Evolutionary conservation across 2,888 invertebrate genomes (phyloP), one percentile per base, ranked within the genome.

Genomic region (Fragum whitleyi): DNA sequence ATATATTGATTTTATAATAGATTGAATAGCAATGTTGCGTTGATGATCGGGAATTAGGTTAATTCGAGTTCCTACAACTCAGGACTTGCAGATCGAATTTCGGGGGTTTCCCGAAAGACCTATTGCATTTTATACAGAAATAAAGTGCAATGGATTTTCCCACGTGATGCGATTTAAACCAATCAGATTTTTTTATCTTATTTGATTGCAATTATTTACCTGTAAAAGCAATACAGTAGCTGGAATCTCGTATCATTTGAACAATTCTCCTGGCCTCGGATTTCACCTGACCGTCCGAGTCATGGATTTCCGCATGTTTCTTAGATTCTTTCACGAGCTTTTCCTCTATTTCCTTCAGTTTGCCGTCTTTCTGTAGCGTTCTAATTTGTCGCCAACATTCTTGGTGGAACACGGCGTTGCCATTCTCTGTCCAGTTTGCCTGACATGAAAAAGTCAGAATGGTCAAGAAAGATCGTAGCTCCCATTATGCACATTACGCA

Each of bases 231-330:
- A 91, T 88, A n/a, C 89, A 88, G 62, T 91, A 87, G 29, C 83
- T 79, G 5, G 90, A 61, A 7, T 81, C 67, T 47, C 84, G 83
- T 28, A 91, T 62, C 88, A 91, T 86, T 21, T 85, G 29, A 7
- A 88, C 89, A 16, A 91, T 86, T n/a, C 90, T 77, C 14, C 70
- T 69, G 9, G 90, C 88, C 71, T 91, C 89, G 1, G 67, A 55
- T 36, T 78, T 77, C 5, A 91, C 74, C 16, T 69, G 55, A 14
- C 82, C 80, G 7, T 74, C 77, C 0, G 89, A 82, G 71, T 92
- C 88, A 72, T 90, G 91, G 71, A 83, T 88, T 74, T 92, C 92
- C 19, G 91, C 91, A n/a, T 90, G 90, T 74, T 90, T 91, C 76
- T 72, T 81, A 6, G 90, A 89, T 71, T 90, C 91, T 28, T 77